phyloP scores from a whole-genome alignment of 2,888 invertebrate genomes.

The Apotomis turbidana region DNA sequence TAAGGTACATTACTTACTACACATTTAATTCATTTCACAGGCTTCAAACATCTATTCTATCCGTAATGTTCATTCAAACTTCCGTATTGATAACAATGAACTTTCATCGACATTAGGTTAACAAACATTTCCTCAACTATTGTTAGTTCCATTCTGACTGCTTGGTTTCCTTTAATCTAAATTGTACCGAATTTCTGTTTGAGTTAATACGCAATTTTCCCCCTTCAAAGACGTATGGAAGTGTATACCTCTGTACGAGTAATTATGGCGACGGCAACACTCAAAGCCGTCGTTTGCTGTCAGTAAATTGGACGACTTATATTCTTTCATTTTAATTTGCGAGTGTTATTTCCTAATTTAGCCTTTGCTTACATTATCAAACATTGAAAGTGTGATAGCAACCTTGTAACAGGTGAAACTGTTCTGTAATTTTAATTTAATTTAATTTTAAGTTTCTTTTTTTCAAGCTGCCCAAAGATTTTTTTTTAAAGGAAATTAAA shows the following conservation, averaged over 20 bases:
- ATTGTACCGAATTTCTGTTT: conserved; percentile 18
- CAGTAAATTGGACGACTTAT: not conserved
- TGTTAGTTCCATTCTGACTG: conserved; percentile 1
- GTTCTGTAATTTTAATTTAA: no score
- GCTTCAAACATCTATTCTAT: no score
- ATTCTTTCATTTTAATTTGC: not conserved
- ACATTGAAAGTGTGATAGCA: not conserved
- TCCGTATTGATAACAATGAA: not conserved
- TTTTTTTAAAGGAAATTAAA: no score
- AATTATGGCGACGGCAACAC: conserved; percentile 15
- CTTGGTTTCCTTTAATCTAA: conserved; percentile 1
- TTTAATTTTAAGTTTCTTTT: no score
- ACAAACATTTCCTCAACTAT: not conserved
- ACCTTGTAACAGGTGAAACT: no score
- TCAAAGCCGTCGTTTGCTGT: not conserved
- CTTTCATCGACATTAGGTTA: not conserved
- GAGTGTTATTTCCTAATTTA: not conserved
- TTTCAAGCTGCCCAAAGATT: no score
- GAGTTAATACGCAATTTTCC: conserved; percentile 10
- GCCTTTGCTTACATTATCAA: not conserved
- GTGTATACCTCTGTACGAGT: conserved; percentile 1
- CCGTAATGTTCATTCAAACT: not conserved
- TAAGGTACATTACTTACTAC: no score
- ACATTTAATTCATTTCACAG: no score
- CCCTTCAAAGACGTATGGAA: conserved; percentile 13